Evolutionary conservation across 2,797 vertebrate genomes (phyloP), one percentile per base, ranked within the genome.

Genomic region (Takifugu rubripes): DNA sequence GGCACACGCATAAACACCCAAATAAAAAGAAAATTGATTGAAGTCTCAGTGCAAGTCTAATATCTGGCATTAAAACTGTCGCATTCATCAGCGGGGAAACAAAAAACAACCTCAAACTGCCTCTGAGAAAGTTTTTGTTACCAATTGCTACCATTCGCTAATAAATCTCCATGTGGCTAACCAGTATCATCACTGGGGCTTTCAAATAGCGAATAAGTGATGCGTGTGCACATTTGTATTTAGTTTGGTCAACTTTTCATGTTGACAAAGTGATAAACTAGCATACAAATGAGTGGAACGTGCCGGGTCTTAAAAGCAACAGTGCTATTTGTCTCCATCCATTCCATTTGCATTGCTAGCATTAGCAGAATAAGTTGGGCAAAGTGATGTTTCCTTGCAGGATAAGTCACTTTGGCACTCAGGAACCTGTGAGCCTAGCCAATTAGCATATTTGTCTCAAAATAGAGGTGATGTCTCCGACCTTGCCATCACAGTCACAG

Each of bases 1-100:
- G 71, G 27, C 17, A 36, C 54, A 54, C 45, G 62, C 11, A 21
- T 72, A 76, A 79, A 87, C 77, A 75, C 6, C 47, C 72, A 68
- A 77, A 84, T 66, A 70, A 77, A 82, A 66, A 70, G 48, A 66
- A 77, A 83, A 84, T 79, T 62, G 74, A 87, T 74, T 78, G 75
- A 79, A 81, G 66, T 67, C 49, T 75, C 24, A 74, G 57, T 73
- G 27, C 63, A 50, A 56, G 66, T 59, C 58, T 54, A 62, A 63
- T 64, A 49, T 66, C 45, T 75, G 59, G 64, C 70, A 49, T 56
- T 72, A 55, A 60, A 80, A 72, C 56, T 62, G 48, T 73, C 61
- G 54, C 56, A 64, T 26, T 51, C 67, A 59, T 52, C 56, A 59
- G 61, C 45, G 52, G 71, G 53, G 59, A 25, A 72, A 68, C 53